Percentiles rank a stretch among this genome's conserved stretches.
Evolutionary conservation across 2,113 vertebrate genomes (phyloP).

Genomic region (Calonectris borealis): DNA sequence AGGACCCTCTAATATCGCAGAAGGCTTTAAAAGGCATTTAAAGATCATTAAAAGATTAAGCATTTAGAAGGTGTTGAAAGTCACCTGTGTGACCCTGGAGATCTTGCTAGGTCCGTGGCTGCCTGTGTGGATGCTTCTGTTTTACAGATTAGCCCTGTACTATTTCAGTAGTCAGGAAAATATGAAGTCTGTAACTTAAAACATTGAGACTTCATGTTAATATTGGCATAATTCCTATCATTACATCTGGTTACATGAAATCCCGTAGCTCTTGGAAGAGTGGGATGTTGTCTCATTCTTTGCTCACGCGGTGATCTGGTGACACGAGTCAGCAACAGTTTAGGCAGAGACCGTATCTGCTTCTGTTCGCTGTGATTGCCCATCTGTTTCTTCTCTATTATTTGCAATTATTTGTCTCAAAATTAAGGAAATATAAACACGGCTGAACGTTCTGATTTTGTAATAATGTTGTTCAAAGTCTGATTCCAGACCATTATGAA

Average conservation of each 20-base stretch:
- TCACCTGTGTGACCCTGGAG: background rate
- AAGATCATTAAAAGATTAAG: background rate
- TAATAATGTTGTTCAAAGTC: background rate
- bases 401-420: conserved; percentile 24
- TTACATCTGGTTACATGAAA: conserved; percentile 8
- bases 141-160: background rate
- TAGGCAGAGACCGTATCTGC: background rate
- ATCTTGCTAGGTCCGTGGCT: background rate
- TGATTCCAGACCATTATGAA: background rate
- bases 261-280: background rate
- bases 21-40: background rate
- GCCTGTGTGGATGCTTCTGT: background rate
- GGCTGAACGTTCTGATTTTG: background rate
- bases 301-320: background rate
- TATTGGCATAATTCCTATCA: background rate
- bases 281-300: background rate
- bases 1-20: background rate
- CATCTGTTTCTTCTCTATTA: conserved; percentile 41
- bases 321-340: background rate
- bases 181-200: background rate
- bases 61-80: background rate
- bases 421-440: background rate
- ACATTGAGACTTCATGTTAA: background rate
- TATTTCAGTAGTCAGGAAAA: background rate
- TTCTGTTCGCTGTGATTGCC: conserved; percentile 3